Evolutionary conservation across 2,888 invertebrate species (phyloP).

Genomic region (Melieria omissa): DNA sequence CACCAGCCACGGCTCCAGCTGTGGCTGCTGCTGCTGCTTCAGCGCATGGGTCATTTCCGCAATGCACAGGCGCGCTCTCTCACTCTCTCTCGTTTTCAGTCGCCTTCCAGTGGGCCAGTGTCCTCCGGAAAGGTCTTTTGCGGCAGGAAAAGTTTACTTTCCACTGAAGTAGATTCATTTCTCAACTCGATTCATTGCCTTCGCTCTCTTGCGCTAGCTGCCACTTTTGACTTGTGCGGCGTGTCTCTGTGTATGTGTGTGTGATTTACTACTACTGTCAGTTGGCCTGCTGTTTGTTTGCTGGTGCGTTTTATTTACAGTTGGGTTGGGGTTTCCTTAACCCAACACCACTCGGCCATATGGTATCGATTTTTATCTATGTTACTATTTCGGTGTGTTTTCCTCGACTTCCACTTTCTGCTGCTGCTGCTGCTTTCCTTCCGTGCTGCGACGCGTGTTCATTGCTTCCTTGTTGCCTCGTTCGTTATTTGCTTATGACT

Average conservation of each 20-base stretch:
- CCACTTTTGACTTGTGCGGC: neutral
- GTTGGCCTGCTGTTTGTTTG: slow-evolving; percentile 1
- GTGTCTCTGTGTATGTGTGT: neutral
- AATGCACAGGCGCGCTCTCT: too few relatives aligned
- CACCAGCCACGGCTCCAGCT: slow-evolving; percentile 15
- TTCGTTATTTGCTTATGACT: too few relatives aligned
- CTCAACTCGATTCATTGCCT: slow-evolving; percentile 16
- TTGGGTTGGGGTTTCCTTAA: slow-evolving; percentile 36
- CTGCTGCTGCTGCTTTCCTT: slow-evolving; percentile 23
- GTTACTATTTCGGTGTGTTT: too few relatives aligned
- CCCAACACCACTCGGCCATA: slow-evolving; percentile 52
- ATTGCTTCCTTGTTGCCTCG: too few relatives aligned
- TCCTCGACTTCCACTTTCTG: neutral
- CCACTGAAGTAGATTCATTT: neutral
- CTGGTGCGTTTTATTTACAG: slow-evolving; percentile 17
- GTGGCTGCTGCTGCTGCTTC: slow-evolving; percentile 4
- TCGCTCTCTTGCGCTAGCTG: slow-evolving; percentile 10
- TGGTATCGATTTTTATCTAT: slow-evolving; percentile 59
- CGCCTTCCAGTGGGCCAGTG: slow-evolving; percentile 18
- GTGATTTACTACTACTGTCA: slow-evolving; percentile 5
- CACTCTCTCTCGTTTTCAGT: neutral
- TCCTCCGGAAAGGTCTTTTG: neutral
- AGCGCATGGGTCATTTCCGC: too few relatives aligned
- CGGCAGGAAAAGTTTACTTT: neutral
- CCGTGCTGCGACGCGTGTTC: slow-evolving; percentile 9